A percentile compares a stretch with the other conserved stretches of the same genome.
These are phyloP conservation scores for Grantiella picta DNA, from an alignment of 2,113 vertebrate genomes.

Conservation along the genomic window DNA sequence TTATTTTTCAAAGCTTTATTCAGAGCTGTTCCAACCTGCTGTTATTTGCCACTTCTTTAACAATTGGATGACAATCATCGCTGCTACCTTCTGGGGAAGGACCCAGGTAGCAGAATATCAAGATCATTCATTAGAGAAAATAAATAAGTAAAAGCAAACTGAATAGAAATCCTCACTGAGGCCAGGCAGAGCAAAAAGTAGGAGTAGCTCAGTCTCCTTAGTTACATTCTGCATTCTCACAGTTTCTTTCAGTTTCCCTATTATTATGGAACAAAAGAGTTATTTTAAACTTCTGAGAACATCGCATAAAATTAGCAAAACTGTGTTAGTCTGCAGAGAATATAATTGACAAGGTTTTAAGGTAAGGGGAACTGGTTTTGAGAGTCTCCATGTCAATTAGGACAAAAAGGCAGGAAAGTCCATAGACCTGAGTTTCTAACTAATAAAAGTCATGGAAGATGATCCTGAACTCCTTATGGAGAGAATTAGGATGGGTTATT, in stretches of 20 bases:
- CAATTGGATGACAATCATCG: background rate
- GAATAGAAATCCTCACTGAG: background rate
- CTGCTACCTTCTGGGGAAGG: background rate
- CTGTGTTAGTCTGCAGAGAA: background rate
- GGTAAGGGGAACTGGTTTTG: background rate
- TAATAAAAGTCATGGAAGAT: background rate
- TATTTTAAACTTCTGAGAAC: slow-evolving; percentile 54
- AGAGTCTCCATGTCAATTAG: background rate
- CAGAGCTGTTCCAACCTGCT: background rate
- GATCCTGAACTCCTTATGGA: background rate
- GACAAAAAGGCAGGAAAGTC: background rate
- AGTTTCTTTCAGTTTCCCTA: slow-evolving; percentile 31
- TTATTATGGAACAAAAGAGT: slow-evolving; percentile 43
- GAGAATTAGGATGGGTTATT: background rate
- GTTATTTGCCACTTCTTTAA: background rate
- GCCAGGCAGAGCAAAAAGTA: slow-evolving; percentile 9
- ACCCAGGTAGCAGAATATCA: background rate
- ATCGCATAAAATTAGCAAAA: slow-evolving; percentile 42
- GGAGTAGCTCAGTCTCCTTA: slow-evolving; percentile 51
- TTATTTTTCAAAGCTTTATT: background rate
- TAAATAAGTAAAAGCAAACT: background rate
- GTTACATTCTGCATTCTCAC: slow-evolving; percentile 51
- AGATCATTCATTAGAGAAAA: background rate
- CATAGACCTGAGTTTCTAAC: background rate
- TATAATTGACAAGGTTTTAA: background rate